Conservation (phyloP, 2,888 invertebrate species). For the Polylopha cassiicola region DNA sequence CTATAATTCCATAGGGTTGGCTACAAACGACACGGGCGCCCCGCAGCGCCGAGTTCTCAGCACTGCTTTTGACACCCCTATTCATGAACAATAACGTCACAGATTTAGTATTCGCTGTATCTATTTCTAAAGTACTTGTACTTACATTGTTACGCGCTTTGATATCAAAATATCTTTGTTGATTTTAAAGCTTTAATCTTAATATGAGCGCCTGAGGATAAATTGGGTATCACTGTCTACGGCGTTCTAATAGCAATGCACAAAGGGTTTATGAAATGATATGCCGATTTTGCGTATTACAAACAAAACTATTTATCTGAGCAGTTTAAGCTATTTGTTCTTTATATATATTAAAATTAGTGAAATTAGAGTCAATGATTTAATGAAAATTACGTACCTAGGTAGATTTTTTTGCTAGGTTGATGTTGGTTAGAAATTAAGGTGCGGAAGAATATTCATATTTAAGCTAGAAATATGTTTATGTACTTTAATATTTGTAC, state of each 20-base stretch:
- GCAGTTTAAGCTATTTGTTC: constrained; percentile 7
- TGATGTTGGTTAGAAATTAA: too few relatives aligned
- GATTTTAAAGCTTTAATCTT: constrained; percentile 1
- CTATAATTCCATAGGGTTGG: constrained; percentile 35
- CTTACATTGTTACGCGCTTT: constrained; percentile 34
- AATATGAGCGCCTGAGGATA: too few relatives aligned
- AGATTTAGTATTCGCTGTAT: constrained; percentile 11
- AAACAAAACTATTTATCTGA: constrained; percentile 19
- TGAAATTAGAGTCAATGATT: background rate
- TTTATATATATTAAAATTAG: constrained; percentile 3
- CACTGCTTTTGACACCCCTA: constrained; percentile 56
- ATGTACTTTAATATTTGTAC: too few relatives aligned
- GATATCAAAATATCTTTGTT: constrained; percentile 8
- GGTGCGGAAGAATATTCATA: too few relatives aligned
- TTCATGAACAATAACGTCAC: constrained; percentile 37
- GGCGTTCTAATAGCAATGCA: too few relatives aligned
- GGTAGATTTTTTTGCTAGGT: too few relatives aligned
- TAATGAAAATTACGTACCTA: too few relatives aligned
- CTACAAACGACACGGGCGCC: constrained; percentile 30
- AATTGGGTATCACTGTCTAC: too few relatives aligned
- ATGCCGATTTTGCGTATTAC: too few relatives aligned
- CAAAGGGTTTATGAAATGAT: too few relatives aligned
- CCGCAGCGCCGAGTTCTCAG: constrained; percentile 36
- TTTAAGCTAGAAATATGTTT: too few relatives aligned
- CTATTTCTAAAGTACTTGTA: constrained; percentile 19